phyloP scores from a whole-genome alignment of 2,888 invertebrate species.

The Phania funesta region DNA sequence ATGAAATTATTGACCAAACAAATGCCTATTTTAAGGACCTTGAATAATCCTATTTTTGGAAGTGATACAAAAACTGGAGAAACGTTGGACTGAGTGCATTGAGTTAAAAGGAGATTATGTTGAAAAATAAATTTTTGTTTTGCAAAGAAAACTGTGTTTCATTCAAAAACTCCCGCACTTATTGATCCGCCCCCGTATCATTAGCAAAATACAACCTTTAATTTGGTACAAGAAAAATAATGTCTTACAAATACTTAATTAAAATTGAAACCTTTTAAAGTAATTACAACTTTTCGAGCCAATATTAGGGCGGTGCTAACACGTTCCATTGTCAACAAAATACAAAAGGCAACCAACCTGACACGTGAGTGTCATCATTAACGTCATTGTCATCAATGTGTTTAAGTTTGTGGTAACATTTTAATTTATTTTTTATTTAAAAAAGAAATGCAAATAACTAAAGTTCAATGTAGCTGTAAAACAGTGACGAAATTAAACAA shows the following conservation, averaged over 20 bases:
- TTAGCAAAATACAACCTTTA: too few species aligned
- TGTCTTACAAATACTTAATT: not conserved
- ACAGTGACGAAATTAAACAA: conserved; percentile 21
- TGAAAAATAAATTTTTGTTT: too few species aligned
- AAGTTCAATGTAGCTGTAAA: conserved; percentile 63
- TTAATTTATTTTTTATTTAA: conserved; percentile 2
- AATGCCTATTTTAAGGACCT: too few species aligned
- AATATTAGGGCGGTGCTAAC: conserved; percentile 18
- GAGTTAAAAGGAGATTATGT: too few species aligned
- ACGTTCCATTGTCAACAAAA: conserved; percentile 22
- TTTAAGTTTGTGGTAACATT: not conserved
- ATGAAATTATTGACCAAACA: too few species aligned
- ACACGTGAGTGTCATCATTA: conserved; percentile 37
- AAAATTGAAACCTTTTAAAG: not conserved
- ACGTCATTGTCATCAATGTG: conserved; percentile 31
- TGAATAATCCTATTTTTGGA: too few species aligned
- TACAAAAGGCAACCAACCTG: not conserved
- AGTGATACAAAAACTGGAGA: too few species aligned
- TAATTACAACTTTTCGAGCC: not conserved
- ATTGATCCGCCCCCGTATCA: too few species aligned
- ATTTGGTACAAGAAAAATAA: too few species aligned
- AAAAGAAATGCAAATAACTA: not conserved
- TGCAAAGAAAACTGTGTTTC: too few species aligned
- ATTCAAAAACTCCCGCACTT: too few species aligned
- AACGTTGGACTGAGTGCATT: too few species aligned